Percentiles rank a stretch among this genome's conserved stretches.
Evolutionary conservation across 2,888 invertebrate genomes (phyloP).

Genomic region (Polydrusus cervinus): DNA sequence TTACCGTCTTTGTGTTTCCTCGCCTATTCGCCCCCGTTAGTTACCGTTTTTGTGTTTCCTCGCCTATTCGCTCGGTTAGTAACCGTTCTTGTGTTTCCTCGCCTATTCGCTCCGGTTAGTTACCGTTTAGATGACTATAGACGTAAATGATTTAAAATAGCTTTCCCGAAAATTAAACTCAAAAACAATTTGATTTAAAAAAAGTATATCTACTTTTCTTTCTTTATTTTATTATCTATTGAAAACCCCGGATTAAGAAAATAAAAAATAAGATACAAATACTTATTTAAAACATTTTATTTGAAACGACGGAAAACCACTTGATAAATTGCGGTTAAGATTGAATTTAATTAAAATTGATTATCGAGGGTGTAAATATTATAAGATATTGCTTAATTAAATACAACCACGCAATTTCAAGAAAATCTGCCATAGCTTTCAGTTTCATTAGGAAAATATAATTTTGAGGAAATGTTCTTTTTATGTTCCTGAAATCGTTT

Average conservation of each 20-base stretch:
- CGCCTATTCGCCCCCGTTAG: no score
- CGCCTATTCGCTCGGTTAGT: no score
- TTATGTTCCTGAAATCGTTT: no score
- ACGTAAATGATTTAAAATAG: background rate
- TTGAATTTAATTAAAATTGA: slow-evolving; percentile 7
- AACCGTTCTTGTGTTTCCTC: no score
- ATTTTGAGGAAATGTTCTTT: background rate
- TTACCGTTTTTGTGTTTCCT: no score
- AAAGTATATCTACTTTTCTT: background rate
- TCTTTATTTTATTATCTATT: no score
- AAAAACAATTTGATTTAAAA: background rate
- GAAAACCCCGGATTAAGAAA: no score
- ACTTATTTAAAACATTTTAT: background rate
- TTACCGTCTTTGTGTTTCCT: no score
- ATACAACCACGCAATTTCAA: background rate
- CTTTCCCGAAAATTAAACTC: no score
- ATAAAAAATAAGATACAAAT: background rate
- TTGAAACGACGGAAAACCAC: background rate
- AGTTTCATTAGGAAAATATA: background rate
- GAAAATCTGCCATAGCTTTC: background rate
- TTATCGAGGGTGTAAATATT: background rate
- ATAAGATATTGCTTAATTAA: slow-evolving; percentile 4
- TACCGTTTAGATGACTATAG: no score
- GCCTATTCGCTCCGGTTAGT: no score
- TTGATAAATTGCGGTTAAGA: background rate